Evolutionary conservation across 2,888 invertebrate genomes (phyloP), one percentile per base, ranked within the genome.

Genomic region (Ceratothoa steindachneri): DNA sequence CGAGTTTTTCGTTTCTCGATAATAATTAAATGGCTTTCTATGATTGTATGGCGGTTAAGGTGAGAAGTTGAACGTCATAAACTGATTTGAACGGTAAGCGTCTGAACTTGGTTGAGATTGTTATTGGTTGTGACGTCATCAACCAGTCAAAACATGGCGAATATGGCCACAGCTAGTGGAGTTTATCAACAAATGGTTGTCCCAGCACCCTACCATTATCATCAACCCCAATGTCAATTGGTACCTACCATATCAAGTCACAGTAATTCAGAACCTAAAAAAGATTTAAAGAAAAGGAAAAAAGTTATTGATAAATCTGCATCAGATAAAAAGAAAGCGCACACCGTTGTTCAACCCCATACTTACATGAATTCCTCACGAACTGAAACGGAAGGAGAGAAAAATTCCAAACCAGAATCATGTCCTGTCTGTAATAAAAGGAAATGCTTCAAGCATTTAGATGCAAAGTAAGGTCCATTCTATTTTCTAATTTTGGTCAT

Each of bases 401-500:
- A 64, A 5, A 30, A 31, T 12, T 12, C 24, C 15, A 55, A 55
- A 19, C 55, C 15, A 55, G 55, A 55, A 12, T 72, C 73, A 41
- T 76, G 76, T 28, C 71, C 76, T 1, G 52, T 69, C n/a, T 76
- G 76, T 51, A 73, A 76, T 65, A 76, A 73, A 67, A 76, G 71
- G 29, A 76, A 73, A 52, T 76, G 76, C 31, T 76, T 76, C 31
- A 76, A 76, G 51, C 76, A 76, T 31, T 41, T 30, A 19, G 76
- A 76, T 67, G 71, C 70, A n/a, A 76, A 76, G 76, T 76, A 64
- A 65, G 75, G n/a, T n/a, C n/a, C n/a, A n/a, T n/a, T n/a, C n/a
- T n/a, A n/a, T n/a, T n/a, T n/a, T n/a, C n/a, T n/a, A n/a, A n/a
- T n/a, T n/a, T n/a, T n/a, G n/a, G n/a, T n/a, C n/a, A n/a, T n/a